Evolutionary conservation across 1,140 invertebrate genomes (phyloP).

Genomic region (Anastrepha ludens): DNA sequence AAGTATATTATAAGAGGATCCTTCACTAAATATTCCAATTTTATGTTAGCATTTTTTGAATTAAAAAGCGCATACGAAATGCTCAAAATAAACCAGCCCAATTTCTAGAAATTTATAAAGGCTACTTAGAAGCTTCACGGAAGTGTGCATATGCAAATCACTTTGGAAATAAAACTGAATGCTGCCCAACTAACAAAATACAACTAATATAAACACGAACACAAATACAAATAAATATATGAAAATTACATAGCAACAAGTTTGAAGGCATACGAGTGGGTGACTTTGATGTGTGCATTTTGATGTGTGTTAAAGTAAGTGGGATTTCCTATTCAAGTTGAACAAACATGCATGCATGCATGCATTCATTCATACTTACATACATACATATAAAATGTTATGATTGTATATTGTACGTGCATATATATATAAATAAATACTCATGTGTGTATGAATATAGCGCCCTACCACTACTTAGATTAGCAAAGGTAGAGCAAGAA

Average conservation of each 20-base stretch:
- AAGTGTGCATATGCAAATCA: slow-evolving; percentile 12
- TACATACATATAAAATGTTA: background rate
- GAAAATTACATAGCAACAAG: no score
- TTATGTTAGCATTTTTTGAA: background rate
- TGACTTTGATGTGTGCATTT: background rate
- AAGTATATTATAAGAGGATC: no score
- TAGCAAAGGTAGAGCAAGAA: background rate
- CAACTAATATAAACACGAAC: background rate
- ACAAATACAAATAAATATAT: background rate
- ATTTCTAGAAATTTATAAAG: slow-evolving; percentile 2
- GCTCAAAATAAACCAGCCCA: background rate
- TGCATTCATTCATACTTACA: background rate
- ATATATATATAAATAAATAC: no score
- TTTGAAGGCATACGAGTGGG: background rate
- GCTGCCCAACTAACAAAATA: background rate
- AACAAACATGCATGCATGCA: background rate
- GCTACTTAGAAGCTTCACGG: slow-evolving; percentile 25
- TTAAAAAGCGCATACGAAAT: slow-evolving; percentile 10
- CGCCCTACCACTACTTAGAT: background rate
- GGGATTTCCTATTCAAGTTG: slow-evolving; percentile 32
- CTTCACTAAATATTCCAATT: background rate
- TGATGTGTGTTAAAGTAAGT: slow-evolving; percentile 24
- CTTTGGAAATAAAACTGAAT: slow-evolving; percentile 6
- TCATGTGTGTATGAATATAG: no score
- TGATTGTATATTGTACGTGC: background rate